Evolutionary conservation across 2,888 invertebrate genomes (phyloP), one percentile per base, ranked within the genome.

Genomic region (Mythimna pallens): DNA sequence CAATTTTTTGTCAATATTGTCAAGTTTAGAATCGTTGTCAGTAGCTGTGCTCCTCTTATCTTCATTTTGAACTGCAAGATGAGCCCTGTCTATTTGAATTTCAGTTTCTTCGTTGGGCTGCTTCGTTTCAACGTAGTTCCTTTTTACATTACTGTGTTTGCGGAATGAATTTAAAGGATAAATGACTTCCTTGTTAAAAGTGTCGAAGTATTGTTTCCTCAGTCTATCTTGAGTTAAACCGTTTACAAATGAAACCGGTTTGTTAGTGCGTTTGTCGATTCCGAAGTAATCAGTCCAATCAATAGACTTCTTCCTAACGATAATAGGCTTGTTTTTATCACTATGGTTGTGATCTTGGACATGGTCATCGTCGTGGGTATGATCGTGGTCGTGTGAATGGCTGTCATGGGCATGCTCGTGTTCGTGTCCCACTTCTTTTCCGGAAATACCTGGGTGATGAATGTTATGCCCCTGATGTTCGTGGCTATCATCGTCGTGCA

Each of bases 261-360:
- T 97, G 92, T 98, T 98, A 92, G 97, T 97, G 75, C 98, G 97
- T 80, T 97, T 97, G 90, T 99, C 98, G 78, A 98, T 97, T 0
- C 99, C 99, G 88, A 98, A 98, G 89, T 99, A 98, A 86, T 98
- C 97, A 0, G 98, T 98, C 98, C 98, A 99, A 88, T 98, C 97
- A 76, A 98, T 97, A 1, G 98, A 98, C 91, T 98, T 98, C 93
- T 98, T 98, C 80, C 97, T 97, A 10, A 98, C 92, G 40, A 95
- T 94, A 57, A 97, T 95, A 12, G 96, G 94, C 82, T 96, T 97
- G 50, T 96, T 96, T 25, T 90, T 83, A 68, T 93, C 92, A 34
- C 81, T 77, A 22, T 86, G 82, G 14, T 78, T 83, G 68, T 90
- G 86, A 34, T 79, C 83, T 43, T 83, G 77, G 77, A 57, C 58